Percentiles rank a stretch among this genome's conserved stretches.
Conservation (phyloP, 2,888 invertebrate species). For the Charanyca ferruginea region DNA sequence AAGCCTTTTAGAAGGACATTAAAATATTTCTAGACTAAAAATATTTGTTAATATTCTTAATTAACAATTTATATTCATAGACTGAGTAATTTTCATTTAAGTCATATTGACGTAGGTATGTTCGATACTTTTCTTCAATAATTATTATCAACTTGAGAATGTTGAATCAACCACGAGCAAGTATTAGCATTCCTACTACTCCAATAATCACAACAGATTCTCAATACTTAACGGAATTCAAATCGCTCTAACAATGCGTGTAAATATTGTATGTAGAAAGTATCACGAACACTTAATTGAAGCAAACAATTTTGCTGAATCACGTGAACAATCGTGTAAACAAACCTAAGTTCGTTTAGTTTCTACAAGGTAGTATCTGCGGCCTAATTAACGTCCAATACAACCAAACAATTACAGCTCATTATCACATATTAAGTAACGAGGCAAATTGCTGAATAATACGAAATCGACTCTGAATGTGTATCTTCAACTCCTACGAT, state of each 20-base stretch:
- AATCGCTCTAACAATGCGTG: constrained; percentile 50
- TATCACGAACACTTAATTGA: constrained; percentile 61
- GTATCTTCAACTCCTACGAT: constrained; percentile 10
- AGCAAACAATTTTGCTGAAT: constrained; percentile 58
- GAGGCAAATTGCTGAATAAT: constrained; percentile 38
- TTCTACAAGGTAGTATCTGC: constrained; percentile 43
- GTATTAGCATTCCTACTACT: constrained; percentile 45
- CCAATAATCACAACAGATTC: constrained; percentile 51
- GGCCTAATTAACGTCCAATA: constrained; percentile 64
- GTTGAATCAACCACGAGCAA: constrained; percentile 10
- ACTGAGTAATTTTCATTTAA: neutral
- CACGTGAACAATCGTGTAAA: constrained; percentile 55
- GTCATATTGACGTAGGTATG: neutral
- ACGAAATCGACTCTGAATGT: no score
- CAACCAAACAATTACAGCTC: constrained; percentile 47
- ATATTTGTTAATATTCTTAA: neutral
- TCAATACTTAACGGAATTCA: constrained; percentile 49
- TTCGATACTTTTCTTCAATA: neutral
- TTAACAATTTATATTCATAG: neutral
- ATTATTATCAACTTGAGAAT: constrained; percentile 9
- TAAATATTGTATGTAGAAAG: constrained; percentile 62
- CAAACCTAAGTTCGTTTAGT: constrained; percentile 37
- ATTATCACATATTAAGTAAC: constrained; percentile 73
- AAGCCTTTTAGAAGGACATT: neutral
- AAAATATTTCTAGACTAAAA: neutral